These are phyloP conservation scores for Hyla sarda DNA, from an alignment of 2,113 vertebrate genomes.

Conservation along the genomic window DNA sequence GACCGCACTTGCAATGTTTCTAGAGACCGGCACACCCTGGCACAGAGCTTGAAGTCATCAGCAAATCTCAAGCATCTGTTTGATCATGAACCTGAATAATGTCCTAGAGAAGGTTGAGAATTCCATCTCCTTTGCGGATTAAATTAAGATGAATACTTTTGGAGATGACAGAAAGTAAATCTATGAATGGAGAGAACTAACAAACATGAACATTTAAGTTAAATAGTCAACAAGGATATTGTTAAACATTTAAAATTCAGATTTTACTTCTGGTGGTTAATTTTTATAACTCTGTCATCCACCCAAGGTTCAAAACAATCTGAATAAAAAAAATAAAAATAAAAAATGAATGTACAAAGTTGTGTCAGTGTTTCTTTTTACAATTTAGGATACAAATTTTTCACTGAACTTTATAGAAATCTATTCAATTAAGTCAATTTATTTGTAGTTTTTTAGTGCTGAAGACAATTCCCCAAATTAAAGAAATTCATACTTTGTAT, in stretches of 20 bases:
- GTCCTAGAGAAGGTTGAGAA: background rate
- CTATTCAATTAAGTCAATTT: background rate
- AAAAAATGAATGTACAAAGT: background rate
- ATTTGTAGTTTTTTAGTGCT: background rate
- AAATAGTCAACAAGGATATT: background rate
- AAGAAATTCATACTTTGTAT: background rate
- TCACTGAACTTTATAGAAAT: background rate
- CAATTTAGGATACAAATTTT: background rate
- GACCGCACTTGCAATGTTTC: background rate
- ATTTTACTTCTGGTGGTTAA: background rate
- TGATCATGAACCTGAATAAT: background rate
- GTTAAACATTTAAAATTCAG: background rate
- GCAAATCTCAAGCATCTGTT: background rate
- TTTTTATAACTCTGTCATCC: background rate
- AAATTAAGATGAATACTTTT: constrained; percentile 1
- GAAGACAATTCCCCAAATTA: background rate
- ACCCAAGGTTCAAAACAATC: background rate
- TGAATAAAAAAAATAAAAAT: background rate
- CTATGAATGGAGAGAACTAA: background rate
- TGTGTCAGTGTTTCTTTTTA: background rate
- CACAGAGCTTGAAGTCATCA: background rate
- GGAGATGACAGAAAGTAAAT: constrained; percentile 1
- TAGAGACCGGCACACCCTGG: background rate
- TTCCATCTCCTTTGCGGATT: background rate
- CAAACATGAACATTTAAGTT: background rate